Percentiles rank a stretch among this genome's conserved stretches.
Conservation (phyloP, 2,113 vertebrate species). For the Solea solea region DNA sequence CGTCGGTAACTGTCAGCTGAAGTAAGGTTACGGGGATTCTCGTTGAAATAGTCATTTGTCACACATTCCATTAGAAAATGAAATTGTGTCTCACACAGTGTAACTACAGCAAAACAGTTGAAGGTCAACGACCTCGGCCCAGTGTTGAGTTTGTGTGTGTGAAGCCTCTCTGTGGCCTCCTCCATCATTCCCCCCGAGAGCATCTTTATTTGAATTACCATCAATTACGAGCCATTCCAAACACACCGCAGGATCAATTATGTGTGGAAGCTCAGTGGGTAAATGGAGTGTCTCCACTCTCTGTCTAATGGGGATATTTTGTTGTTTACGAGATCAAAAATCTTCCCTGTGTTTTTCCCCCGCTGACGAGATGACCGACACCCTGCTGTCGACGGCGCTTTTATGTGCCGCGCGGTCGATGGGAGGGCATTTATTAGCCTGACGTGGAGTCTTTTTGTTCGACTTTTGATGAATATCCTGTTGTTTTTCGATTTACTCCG, state of each 20-base stretch:
- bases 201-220: constrained; percentile 13
- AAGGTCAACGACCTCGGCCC: not conserved
- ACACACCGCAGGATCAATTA: constrained; percentile 16
- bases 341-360: not conserved
- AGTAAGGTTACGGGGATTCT: not conserved
- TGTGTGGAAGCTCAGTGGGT: constrained; percentile 10
- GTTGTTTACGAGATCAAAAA: constrained; percentile 17
- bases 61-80: not conserved
- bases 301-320: constrained; percentile 27
- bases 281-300: not conserved
- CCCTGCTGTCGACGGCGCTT: no score
- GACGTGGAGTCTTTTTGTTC: no score
- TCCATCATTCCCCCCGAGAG: constrained; percentile 3
- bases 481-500: not conserved
- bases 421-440: no score
- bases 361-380: no score
- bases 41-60: not conserved
- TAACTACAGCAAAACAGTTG: not conserved
- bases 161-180: not conserved
- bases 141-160: not conserved
- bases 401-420: no score
- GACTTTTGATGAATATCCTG: not conserved
- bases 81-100: not conserved
- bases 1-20: not conserved
- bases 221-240: constrained; percentile 15